A percentile compares a stretch with the other conserved stretches of the same genome.
These are phyloP conservation scores for Cyprinodon tularosa DNA, from an alignment of 2,113 vertebrate genomes.

Conservation along the genomic window DNA sequence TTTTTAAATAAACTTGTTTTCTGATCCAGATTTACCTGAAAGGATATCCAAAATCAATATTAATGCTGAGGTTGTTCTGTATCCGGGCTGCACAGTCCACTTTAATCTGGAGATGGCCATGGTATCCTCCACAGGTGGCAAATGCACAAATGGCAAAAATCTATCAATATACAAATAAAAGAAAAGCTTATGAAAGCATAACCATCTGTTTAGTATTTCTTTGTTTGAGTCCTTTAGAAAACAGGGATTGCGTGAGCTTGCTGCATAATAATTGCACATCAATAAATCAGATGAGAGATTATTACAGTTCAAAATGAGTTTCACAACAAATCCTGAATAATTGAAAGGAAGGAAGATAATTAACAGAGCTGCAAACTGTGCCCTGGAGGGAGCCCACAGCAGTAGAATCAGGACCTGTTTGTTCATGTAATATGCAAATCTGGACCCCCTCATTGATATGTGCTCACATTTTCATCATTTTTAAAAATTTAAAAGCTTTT, in stretches of 20 bases:
- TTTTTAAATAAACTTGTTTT: neutral
- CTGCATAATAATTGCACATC: constrained; percentile 44
- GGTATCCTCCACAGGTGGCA: constrained; percentile 99
- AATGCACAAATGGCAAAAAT: constrained; percentile 99
- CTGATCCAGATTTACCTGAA: constrained; percentile 86
- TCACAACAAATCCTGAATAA: constrained; percentile 74
- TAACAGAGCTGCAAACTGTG: constrained; percentile 64
- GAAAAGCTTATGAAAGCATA: neutral
- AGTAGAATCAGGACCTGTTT: constrained; percentile 26
- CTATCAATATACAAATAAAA: constrained; percentile 69
- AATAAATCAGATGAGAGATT: constrained; percentile 50
- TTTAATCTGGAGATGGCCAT: constrained; percentile 92
- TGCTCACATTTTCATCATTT: neutral
- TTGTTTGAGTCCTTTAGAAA: neutral
- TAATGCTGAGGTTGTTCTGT: constrained; percentile 90
- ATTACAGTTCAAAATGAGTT: constrained; percentile 49
- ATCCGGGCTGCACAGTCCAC: constrained; percentile 94
- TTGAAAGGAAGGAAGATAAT: constrained; percentile 69
- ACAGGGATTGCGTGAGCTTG: neutral
- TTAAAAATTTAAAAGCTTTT: neutral
- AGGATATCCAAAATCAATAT: constrained; percentile 90
- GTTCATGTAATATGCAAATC: constrained; percentile 1
- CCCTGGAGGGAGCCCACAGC: constrained; percentile 60
- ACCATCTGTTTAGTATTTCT: neutral
- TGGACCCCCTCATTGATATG: neutral